Conservation (phyloP, 2,113 vertebrate genomes). For the Scolopax mira region DNA sequence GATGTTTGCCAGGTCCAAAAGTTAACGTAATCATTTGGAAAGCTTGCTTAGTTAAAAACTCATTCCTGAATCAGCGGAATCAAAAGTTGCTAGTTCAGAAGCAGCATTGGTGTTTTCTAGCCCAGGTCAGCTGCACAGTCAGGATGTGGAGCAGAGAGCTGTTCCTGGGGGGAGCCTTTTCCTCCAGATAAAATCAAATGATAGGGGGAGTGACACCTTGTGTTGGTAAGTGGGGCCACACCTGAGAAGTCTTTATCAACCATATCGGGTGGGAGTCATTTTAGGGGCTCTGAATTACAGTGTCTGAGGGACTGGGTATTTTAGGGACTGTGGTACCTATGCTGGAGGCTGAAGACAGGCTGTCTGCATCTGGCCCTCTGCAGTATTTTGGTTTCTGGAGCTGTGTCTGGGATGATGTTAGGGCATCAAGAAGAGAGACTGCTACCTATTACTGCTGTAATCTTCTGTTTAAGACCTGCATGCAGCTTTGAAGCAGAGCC, state of each 20-base stretch:
- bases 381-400: background rate
- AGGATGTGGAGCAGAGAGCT: background rate
- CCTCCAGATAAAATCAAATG: background rate
- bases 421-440: background rate
- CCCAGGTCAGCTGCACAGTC: background rate
- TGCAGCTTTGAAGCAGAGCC: background rate
- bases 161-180: background rate
- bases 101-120: accelerated
- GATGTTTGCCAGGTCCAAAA: background rate
- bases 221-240: background rate
- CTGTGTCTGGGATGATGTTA: background rate
- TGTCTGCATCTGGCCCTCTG: background rate
- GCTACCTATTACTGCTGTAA: background rate
- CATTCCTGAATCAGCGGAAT: background rate
- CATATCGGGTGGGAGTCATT: background rate
- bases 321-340: background rate
- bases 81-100: background rate
- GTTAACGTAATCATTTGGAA: background rate
- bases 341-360: background rate
- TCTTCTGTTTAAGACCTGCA: background rate
- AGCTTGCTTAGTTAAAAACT: background rate
- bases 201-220: background rate
- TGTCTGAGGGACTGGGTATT: background rate
- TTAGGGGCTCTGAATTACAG: background rate
- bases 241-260: background rate